Evolutionary conservation across 2,888 invertebrate species (phyloP).

Genomic region (Lydus trimaculatus): DNA sequence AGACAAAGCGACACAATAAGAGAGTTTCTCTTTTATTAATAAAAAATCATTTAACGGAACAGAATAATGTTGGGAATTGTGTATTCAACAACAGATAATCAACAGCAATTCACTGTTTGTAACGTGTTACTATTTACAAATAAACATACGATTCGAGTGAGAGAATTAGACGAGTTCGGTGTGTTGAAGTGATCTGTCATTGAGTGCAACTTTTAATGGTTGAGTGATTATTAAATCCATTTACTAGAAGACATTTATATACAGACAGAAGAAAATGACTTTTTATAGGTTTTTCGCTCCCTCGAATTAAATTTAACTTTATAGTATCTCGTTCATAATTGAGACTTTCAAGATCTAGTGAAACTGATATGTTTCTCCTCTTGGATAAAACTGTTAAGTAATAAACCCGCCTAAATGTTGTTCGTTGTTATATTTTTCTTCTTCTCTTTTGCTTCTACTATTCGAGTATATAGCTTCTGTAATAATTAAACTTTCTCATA

Average conservation of each 20-base stretch:
- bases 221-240: neutral
- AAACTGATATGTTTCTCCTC: too few relatives aligned
- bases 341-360: neutral
- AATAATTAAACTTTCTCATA: slow-evolving; percentile 24
- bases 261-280: neutral
- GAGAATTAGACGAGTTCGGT: neutral
- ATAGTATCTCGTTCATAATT: neutral
- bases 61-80: neutral
- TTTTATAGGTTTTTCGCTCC: neutral
- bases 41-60: neutral
- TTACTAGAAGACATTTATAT: neutral
- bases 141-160: neutral
- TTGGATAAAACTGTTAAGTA: too few relatives aligned
- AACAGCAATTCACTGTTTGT: neutral
- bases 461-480: neutral
- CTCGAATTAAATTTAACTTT: neutral
- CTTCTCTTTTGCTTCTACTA: neutral
- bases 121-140: neutral
- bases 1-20: neutral
- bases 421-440: neutral
- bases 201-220: neutral
- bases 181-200: neutral
- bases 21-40: neutral
- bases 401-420: neutral
- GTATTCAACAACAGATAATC: neutral